A percentile compares a stretch with the other conserved stretches of the same genome.
These are phyloP conservation scores for Thera obeliscata DNA, from an alignment of 2,888 invertebrate species.

Conservation along the genomic window DNA sequence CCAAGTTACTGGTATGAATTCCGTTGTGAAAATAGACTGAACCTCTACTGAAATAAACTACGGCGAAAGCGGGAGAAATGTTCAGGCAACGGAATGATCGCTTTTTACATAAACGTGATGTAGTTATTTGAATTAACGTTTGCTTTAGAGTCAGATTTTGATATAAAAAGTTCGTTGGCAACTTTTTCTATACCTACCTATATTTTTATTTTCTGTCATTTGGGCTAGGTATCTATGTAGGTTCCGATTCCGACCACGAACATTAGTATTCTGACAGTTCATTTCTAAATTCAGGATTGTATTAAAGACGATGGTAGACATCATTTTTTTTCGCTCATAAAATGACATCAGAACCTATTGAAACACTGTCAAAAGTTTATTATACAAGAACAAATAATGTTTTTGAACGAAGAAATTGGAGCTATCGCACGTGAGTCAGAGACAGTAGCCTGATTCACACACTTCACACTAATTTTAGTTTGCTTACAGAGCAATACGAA, in stretches of 20 bases:
- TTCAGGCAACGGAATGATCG: conserved; percentile 1
- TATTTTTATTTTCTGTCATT: too few relatives aligned
- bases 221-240: too few relatives aligned
- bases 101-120: not conserved
- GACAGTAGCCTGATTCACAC: conserved; percentile 31
- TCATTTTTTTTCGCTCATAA: too few relatives aligned
- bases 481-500: conserved; percentile 11
- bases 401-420: conserved; percentile 21
- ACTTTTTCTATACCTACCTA: too few relatives aligned
- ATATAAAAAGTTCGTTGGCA: too few relatives aligned
- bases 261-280: too few relatives aligned
- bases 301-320: too few relatives aligned
- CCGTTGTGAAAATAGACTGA: conserved; percentile 10
- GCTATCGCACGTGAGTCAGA: conserved; percentile 17
- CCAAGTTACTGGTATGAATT: conserved; percentile 1
- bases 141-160: too few relatives aligned
- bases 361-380: not conserved
- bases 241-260: too few relatives aligned
- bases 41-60: conserved; percentile 15
- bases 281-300: too few relatives aligned
- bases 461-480: conserved; percentile 13
- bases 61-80: conserved; percentile 5
- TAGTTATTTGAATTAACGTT: not conserved
- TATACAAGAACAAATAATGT: conserved; percentile 15
- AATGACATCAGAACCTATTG: too few relatives aligned